Percentiles rank a stretch among this genome's conserved stretches.
Evolutionary conservation across 2,113 vertebrate genomes (phyloP).

Genomic region (Microtus ochrogaster): DNA sequence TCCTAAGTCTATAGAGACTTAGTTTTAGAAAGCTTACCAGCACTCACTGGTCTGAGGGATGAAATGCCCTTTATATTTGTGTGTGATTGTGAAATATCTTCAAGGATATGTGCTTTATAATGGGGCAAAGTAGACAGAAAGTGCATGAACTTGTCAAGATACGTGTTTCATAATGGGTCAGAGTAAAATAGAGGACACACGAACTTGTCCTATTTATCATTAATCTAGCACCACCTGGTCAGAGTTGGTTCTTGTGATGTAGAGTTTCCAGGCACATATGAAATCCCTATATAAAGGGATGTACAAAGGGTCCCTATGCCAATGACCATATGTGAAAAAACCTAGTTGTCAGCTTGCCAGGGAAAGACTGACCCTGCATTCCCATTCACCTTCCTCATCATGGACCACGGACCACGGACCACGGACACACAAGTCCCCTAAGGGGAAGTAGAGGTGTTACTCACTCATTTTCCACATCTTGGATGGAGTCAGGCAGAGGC

Average conservation of each 20-base stretch:
- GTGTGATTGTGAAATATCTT: not conserved
- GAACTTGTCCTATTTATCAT: not conserved
- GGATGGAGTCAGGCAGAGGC: slow-evolving; percentile 87
- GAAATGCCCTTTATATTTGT: not conserved
- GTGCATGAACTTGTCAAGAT: not conserved
- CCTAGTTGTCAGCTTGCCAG: not conserved
- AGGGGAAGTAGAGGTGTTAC: not conserved
- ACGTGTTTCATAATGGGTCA: not conserved
- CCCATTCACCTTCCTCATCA: not conserved
- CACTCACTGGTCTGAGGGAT: not conserved
- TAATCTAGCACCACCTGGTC: not conserved
- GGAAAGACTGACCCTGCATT: not conserved
- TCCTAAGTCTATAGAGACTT: not conserved
- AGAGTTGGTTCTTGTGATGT: not conserved
- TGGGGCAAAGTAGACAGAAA: not conserved
- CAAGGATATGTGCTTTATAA: not conserved
- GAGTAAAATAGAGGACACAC: not conserved
- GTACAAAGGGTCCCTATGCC: too few species aligned
- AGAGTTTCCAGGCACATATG: not conserved
- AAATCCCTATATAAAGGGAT: not conserved
- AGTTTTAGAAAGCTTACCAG: not conserved
- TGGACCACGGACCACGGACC: not conserved
- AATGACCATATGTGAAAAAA: not conserved
- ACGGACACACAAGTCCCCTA: not conserved
- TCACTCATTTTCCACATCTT: slow-evolving; percentile 85